Percentiles rank a stretch among this genome's conserved stretches.
Conservation (phyloP, 92 coral and sea anemone species). For the Actinostola sp. region DNA sequence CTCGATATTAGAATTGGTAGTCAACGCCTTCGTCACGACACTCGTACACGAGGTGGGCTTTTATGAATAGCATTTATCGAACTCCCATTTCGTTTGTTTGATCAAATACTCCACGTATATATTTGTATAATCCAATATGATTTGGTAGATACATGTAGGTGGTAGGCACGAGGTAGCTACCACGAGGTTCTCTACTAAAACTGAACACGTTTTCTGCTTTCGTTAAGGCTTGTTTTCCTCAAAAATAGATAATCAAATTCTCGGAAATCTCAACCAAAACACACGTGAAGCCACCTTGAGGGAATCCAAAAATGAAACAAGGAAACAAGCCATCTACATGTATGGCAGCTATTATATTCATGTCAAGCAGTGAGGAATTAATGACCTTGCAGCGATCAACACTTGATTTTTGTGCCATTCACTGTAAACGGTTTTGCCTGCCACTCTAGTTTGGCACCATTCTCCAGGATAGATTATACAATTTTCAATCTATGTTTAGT, state of each 20-base stretch:
- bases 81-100: neutral
- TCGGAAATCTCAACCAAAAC: constrained; percentile 25
- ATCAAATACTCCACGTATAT: neutral
- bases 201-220: constrained; percentile 41
- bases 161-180: neutral
- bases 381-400: neutral
- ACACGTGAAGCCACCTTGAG: constrained; percentile 15
- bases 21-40: neutral
- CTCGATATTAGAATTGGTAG: constrained; percentile 20
- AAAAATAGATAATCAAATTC: constrained; percentile 38
- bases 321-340: neutral
- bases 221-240: constrained; percentile 26
- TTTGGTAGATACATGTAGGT: neutral
- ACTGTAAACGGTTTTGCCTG: neutral
- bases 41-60: neutral
- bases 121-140: neutral
- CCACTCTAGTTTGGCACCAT: neutral
- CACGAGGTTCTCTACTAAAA: constrained; percentile 19
- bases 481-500: neutral
- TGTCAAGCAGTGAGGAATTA: neutral
- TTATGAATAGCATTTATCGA: neutral
- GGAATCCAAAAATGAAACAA: neutral
- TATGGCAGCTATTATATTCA: neutral
- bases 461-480: neutral
- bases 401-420: neutral